These are phyloP conservation scores for Pangasius djambal DNA, from an alignment of 2,797 vertebrate genomes.

Conservation along the genomic window DNA sequence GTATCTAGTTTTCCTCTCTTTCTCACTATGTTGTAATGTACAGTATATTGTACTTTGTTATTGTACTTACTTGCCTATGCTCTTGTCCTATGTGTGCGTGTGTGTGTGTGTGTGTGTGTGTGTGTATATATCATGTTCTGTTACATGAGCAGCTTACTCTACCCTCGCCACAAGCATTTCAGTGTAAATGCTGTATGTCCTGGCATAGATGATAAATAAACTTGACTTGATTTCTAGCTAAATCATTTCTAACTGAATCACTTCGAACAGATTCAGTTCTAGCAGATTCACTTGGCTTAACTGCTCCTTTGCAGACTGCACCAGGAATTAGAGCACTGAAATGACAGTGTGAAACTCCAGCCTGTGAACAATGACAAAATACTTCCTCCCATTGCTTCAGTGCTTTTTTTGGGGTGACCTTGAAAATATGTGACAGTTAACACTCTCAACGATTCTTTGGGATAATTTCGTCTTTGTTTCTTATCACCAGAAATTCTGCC, in stretches of 20 bases:
- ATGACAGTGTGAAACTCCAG: not conserved
- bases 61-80: not conserved
- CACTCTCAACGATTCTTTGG: not conserved
- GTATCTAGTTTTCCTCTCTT: not conserved
- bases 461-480: not conserved
- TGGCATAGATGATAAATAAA: not conserved
- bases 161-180: not conserved
- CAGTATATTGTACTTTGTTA: not conserved
- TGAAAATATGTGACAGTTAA: conserved; percentile 16
- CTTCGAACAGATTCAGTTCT: not conserved
- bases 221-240: not conserved
- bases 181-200: not conserved
- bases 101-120: not conserved
- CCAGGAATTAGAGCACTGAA: not conserved
- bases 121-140: not conserved
- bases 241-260: not conserved
- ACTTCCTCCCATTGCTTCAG: not conserved
- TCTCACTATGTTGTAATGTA: not conserved
- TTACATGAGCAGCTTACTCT: not conserved
- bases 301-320: not conserved
- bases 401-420: conserved; percentile 7
- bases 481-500: conserved; percentile 4
- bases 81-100: not conserved
- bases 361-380: not conserved
- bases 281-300: not conserved